These are phyloP conservation scores for Apotomis capreana DNA, from an alignment of 2,888 invertebrate genomes.

Conservation along the genomic window DNA sequence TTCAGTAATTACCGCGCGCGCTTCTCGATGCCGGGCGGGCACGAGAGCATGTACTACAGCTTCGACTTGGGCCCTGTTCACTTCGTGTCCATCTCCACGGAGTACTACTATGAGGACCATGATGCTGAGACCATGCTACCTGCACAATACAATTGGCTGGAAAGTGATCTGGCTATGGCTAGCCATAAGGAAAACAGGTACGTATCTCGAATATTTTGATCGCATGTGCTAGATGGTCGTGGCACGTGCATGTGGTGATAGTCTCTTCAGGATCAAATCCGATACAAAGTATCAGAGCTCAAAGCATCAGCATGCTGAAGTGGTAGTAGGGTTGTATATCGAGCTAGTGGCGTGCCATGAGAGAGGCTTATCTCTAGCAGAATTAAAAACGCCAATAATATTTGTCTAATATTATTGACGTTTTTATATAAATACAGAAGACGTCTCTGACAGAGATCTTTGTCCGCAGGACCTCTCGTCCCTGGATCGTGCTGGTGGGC, in stretches of 20 bases:
- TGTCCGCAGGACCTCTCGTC: constrained; percentile 72
- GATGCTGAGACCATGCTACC: constrained; percentile 92
- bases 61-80: constrained; percentile 96
- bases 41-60: constrained; percentile 90
- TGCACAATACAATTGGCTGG: constrained; percentile 93
- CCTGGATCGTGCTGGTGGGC: constrained; percentile 93
- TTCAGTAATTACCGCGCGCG: constrained; percentile 96
- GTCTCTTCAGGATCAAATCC: too few relatives aligned
- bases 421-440: too few relatives aligned
- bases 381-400: too few relatives aligned
- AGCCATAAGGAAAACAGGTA: constrained; percentile 88
- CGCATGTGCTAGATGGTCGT: too few relatives aligned
- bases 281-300: too few relatives aligned
- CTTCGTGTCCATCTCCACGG: constrained; percentile 95
- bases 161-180: constrained; percentile 90
- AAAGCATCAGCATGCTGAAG: too few relatives aligned
- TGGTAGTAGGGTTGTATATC: too few relatives aligned
- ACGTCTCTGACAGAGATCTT: not conserved
- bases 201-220: not conserved
- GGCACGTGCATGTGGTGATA: too few relatives aligned
- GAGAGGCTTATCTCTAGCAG: too few relatives aligned
- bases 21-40: constrained; percentile 94
- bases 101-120: constrained; percentile 95
- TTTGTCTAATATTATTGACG: too few relatives aligned
- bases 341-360: too few relatives aligned